These are phyloP conservation scores for Ginglymostoma cirratum DNA, from an alignment of 2,113 vertebrate genomes.

Conservation along the genomic window DNA sequence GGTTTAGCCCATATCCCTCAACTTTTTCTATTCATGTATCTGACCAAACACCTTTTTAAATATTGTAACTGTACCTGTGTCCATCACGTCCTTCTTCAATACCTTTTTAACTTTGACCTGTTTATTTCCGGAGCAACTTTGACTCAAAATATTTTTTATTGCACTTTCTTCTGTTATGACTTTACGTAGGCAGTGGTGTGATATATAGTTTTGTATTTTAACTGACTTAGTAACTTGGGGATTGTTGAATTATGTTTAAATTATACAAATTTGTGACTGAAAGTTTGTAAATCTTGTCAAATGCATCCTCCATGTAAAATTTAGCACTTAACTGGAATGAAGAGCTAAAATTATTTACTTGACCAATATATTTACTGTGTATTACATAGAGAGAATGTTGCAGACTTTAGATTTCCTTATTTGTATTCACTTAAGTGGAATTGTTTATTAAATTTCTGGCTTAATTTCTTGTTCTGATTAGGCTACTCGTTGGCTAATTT, in stretches of 20 bases:
- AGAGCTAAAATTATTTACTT: not conserved
- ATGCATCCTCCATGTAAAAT: not conserved
- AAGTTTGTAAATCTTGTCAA: not conserved
- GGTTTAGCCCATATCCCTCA: too few species aligned
- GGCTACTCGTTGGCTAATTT: constrained; percentile 72
- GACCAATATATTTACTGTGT: not conserved
- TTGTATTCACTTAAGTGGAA: not conserved
- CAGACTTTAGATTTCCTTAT: not conserved
- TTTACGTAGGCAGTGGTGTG: not conserved
- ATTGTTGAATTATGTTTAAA: not conserved
- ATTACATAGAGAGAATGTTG: not conserved
- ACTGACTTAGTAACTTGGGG: not conserved
- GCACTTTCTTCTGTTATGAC: not conserved
- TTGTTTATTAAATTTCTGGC: not conserved
- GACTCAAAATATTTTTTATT: not conserved
- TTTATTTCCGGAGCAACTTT: not conserved
- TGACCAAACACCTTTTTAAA: too few species aligned
- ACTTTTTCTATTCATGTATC: too few species aligned
- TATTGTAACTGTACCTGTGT: too few species aligned
- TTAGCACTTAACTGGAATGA: not conserved
- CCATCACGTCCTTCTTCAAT: not conserved
- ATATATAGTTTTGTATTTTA: not conserved
- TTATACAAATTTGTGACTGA: not conserved
- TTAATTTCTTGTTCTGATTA: constrained; percentile 42
- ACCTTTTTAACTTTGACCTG: not conserved